A percentile compares a stretch with the other conserved stretches of the same genome.
Evolutionary conservation across 1,140 invertebrate genomes (phyloP).

Genomic region (Theocolax elegans): DNA sequence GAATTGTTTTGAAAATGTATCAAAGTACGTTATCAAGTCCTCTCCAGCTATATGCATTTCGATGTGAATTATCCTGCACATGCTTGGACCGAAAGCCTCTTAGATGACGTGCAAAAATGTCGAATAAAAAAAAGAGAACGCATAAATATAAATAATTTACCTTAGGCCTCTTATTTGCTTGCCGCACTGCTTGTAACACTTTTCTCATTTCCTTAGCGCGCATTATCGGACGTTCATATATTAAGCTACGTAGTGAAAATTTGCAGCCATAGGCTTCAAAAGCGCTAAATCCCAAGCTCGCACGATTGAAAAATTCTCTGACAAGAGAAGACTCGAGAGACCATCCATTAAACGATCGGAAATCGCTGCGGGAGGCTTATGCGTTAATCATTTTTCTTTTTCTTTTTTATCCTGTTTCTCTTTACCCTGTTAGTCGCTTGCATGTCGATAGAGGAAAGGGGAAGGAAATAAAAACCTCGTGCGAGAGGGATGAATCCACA

Average conservation of each 20-base stretch:
- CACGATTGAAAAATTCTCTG: conserved; percentile 18
- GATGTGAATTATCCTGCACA: background rate
- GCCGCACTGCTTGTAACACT: conserved; percentile 4
- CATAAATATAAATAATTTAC: background rate
- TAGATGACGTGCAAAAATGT: too few relatives aligned
- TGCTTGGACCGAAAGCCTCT: too few relatives aligned
- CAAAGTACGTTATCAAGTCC: conserved; percentile 3
- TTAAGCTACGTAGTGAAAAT: conserved; percentile 22
- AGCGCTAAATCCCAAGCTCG: conserved; percentile 1
- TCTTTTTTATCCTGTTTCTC: background rate
- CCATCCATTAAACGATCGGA: conserved; percentile 20
- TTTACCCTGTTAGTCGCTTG: conserved; percentile 44
- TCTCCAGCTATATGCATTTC: conserved; percentile 3
- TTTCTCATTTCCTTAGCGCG: background rate
- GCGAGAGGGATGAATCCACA: background rate
- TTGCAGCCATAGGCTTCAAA: conserved; percentile 21
- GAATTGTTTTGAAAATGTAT: too few relatives aligned
- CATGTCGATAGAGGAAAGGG: conserved; percentile 25
- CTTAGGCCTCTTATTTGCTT: conserved; percentile 19
- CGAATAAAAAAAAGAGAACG: background rate
- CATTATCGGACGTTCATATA: too few relatives aligned
- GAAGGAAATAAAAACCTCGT: too few relatives aligned
- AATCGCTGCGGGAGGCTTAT: conserved; percentile 20
- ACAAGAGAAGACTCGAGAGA: conserved; percentile 16
- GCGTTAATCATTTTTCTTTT: background rate